phyloP scores from a whole-genome alignment of 2,113 vertebrate genomes.

The Petrocephalus zakoni region DNA sequence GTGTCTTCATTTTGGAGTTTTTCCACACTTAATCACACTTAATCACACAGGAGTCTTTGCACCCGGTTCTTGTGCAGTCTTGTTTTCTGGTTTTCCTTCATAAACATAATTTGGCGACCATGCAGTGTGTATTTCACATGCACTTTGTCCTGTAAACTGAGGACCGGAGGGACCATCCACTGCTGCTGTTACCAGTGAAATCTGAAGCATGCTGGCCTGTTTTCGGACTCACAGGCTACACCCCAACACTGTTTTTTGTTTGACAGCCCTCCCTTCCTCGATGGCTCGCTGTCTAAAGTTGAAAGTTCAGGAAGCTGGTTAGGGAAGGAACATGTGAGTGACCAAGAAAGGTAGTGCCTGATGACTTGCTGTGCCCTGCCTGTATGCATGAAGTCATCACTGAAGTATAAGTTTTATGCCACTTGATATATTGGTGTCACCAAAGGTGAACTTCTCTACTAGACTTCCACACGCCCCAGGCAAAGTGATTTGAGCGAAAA shows the following conservation, averaged over 20 bases:
- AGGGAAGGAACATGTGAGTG: too few species aligned
- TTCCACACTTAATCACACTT: background rate
- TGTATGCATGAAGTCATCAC: background rate
- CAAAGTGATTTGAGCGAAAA: background rate
- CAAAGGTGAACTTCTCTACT: background rate
- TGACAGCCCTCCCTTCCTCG: too few species aligned
- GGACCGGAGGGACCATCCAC: too few species aligned
- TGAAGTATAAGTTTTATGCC: background rate
- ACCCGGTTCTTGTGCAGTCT: background rate
- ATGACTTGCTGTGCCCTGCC: background rate
- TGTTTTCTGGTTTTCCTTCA: background rate
- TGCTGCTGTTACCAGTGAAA: too few species aligned
- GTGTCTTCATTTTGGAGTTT: background rate
- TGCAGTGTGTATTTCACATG: background rate
- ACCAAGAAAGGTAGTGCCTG: too few species aligned
- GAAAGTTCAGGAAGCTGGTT: too few species aligned
- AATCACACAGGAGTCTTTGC: background rate
- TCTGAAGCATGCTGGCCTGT: too few species aligned
- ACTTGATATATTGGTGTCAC: background rate
- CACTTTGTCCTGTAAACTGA: background rate
- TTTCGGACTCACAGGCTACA: too few species aligned
- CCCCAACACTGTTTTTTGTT: too few species aligned
- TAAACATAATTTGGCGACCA: background rate
- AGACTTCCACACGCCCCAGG: background rate
- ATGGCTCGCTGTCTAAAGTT: too few species aligned